These are phyloP conservation scores for Syngnathus typhle DNA, from an alignment of 2,113 vertebrate species.

Conservation along the genomic window DNA sequence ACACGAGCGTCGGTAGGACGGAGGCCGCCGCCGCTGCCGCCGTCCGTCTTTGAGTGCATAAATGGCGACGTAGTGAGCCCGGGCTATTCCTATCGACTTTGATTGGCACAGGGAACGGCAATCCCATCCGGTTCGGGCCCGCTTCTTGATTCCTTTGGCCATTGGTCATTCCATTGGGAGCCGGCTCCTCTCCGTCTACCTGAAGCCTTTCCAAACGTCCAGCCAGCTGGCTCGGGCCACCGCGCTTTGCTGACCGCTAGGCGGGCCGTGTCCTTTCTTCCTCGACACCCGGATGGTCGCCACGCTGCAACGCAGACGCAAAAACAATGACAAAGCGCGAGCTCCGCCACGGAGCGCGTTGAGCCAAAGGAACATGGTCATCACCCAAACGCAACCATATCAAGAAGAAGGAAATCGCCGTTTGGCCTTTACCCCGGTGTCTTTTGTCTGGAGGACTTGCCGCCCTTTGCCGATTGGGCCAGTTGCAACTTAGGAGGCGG, in stretches of 20 bases:
- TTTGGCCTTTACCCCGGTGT: constrained; percentile 52
- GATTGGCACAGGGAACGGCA: too few species aligned
- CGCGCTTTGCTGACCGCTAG: constrained; percentile 17
- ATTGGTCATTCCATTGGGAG: too few species aligned
- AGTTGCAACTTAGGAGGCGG: constrained; percentile 19
- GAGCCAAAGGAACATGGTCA: too few species aligned
- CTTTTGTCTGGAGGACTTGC: constrained; percentile 41
- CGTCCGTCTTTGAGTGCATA: too few species aligned
- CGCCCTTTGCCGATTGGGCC: constrained; percentile 3
- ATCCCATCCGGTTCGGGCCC: too few species aligned
- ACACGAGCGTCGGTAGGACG: too few species aligned
- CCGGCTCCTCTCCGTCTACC: constrained; percentile 35
- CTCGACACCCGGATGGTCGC: constrained; percentile 71
- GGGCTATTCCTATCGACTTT: too few species aligned
- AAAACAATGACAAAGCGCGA: not conserved
- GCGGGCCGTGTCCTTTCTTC: constrained; percentile 35
- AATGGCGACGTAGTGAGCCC: too few species aligned
- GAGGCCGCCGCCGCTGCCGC: too few species aligned
- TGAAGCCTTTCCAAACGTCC: constrained; percentile 73
- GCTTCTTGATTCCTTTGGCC: too few species aligned
- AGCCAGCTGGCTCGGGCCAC: constrained; percentile 68
- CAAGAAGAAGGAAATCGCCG: too few species aligned
- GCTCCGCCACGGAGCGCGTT: too few species aligned
- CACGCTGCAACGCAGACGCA: constrained; percentile 39
- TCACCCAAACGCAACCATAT: not conserved